Percentiles rank a stretch among this genome's conserved stretches.
phyloP scores from a whole-genome alignment of 1,140 invertebrate genomes.

The Anadara kagoshimensis region DNA sequence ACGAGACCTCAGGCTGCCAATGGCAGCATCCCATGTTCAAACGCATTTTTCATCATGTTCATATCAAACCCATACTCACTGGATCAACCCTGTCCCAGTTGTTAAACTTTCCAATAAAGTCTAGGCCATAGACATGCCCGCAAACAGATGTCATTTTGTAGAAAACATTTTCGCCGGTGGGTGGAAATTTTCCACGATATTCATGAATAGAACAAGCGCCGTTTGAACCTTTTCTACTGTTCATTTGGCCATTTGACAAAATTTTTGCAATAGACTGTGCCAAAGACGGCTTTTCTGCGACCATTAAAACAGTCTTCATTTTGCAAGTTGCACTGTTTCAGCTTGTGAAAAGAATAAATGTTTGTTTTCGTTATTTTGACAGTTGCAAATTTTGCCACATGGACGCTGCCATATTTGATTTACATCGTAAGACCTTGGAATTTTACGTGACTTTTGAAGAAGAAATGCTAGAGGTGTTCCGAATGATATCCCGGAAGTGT shows the following conservation, averaged over 20 bases:
- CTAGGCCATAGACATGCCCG: slow-evolving; percentile 97
- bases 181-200: slow-evolving; percentile 85
- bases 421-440: too few relatives aligned
- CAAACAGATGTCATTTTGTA: slow-evolving; percentile 99
- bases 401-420: too few relatives aligned
- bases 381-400: too few relatives aligned
- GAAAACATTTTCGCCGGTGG: slow-evolving; percentile 75
- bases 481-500: too few relatives aligned
- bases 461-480: too few relatives aligned
- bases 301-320: slow-evolving; percentile 95
- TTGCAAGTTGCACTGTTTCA: not conserved
- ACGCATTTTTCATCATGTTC: too few relatives aligned
- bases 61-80: slow-evolving; percentile 75
- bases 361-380: too few relatives aligned
- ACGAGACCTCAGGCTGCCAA: too few relatives aligned
- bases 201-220: slow-evolving; percentile 95
- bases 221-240: slow-evolving; percentile 91
- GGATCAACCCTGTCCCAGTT: slow-evolving; percentile 99
- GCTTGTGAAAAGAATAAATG: too few relatives aligned
- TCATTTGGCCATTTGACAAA: slow-evolving; percentile 90
- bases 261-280: slow-evolving; percentile 96
- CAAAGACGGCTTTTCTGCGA: slow-evolving; percentile 99
- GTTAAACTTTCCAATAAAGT: slow-evolving; percentile 97
- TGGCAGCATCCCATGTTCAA: too few relatives aligned
- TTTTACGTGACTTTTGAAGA: too few relatives aligned